Evolutionary conservation across 2,797 vertebrate species (phyloP).

Genomic region (Melanotaenia boesemani): DNA sequence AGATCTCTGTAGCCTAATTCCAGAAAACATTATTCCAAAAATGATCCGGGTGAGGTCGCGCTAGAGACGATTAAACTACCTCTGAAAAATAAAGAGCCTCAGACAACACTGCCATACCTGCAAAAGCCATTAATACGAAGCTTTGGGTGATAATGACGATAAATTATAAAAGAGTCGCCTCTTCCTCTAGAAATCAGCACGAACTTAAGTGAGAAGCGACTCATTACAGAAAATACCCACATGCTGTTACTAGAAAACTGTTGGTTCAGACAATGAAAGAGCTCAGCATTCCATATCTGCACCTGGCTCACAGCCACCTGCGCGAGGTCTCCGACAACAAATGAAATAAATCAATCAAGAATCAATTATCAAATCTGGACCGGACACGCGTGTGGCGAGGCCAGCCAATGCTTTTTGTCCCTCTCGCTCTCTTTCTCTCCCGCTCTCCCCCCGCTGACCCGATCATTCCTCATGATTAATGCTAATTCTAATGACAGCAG

Average conservation of each 20-base stretch:
- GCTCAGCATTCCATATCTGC: slow-evolving; percentile 15
- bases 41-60: slow-evolving; percentile 83
- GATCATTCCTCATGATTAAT: slow-evolving; percentile 77
- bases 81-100: slow-evolving; percentile 25
- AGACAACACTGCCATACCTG: slow-evolving; percentile 10
- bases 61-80: slow-evolving; percentile 74
- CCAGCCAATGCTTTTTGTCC: neutral
- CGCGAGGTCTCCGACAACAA: neutral
- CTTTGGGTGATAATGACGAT: neutral
- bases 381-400: slow-evolving; percentile 16
- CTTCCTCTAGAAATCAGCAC: too few species aligned
- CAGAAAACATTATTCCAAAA: slow-evolving; percentile 77
- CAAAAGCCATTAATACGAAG: slow-evolving; percentile 3
- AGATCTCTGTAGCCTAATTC: slow-evolving; percentile 67
- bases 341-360: slow-evolving; percentile 13
- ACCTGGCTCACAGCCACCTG: slow-evolving; percentile 33
- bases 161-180: neutral
- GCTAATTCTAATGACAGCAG: slow-evolving; percentile 79
- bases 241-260: slow-evolving; percentile 4
- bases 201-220: neutral
- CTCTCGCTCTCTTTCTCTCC: too few species aligned
- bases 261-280: slow-evolving; percentile 47
- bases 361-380: slow-evolving; percentile 36
- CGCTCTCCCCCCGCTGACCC: slow-evolving; percentile 40
- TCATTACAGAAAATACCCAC: neutral